Evolutionary conservation across 1,140 invertebrate genomes (phyloP), one percentile per base, ranked within the genome.

Genomic region (Calycopis cecrops): DNA sequence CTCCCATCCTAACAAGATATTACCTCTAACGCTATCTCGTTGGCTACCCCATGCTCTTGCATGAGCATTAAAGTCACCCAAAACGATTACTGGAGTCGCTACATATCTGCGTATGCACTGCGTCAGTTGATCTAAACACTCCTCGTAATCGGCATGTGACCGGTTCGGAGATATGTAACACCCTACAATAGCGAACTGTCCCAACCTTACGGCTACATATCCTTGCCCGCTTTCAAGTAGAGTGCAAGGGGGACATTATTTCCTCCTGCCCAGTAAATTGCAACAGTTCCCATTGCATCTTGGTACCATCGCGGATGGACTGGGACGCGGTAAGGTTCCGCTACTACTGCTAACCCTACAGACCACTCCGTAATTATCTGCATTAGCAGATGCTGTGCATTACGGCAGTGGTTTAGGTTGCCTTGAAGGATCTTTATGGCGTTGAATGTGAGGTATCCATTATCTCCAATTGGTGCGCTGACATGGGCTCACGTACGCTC

Each of bases 361-460:
- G n/a, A 11, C 53, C 53, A 47, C 53, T 60, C 48, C 12, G 49
- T 35, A 48, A 55, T 35, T 14, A 21, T 28, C 33, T 60, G 59
- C 9, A 52, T 4, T 10, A 60, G 34, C 8, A 60, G 48, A 10
- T 60, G 52, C 16, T 55, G 53, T 10, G 48, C 12, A 9, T 14
- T 12, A 28, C 21, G 21, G 44, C 48, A 60, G 50, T 60, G 54
- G 18, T 60, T 60, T 9, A 56, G 9, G 18, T 61, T 57, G 11
- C 37, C 12, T 21, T 57, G 50, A 0, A 57, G 35, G 14, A 53
- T 34, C 35, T 9, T 4, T 37, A n/a, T 9, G 9, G 2, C 3
- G 11, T 37, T 35, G 9, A 4, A 35, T 35, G 34, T 4, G 34
- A 4, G 34, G 34, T 35, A 9, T 35, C 34, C 34, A 35, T 35